Evolutionary conservation across 2,113 vertebrate genomes (phyloP).

Genomic region (Microcebus griseorufus): DNA sequence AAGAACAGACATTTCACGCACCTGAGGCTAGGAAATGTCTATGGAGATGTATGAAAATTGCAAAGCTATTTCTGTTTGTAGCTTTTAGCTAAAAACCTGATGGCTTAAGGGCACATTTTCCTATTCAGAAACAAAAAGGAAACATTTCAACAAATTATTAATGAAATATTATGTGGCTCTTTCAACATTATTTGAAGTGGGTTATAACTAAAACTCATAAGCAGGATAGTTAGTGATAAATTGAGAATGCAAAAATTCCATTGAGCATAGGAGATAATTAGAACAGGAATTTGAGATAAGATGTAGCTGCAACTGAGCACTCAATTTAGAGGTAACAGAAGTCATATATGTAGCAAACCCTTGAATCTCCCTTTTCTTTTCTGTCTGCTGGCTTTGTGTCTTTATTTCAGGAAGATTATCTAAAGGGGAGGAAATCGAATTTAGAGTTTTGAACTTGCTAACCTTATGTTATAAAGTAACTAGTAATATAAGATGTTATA

Average conservation of each 20-base stretch:
- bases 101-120: not conserved
- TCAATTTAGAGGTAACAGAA: not conserved
- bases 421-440: too few species aligned
- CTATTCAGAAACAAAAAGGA: not conserved
- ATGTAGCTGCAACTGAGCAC: not conserved
- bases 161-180: not conserved
- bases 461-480: not conserved
- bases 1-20: not conserved
- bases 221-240: not conserved
- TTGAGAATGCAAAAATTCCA: not conserved
- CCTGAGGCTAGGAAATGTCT: not conserved
- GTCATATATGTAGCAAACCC: not conserved
- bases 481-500: not conserved
- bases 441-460: not conserved
- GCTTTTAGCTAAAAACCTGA: not conserved
- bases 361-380: not conserved
- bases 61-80: not conserved
- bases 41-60: constrained; percentile 4
- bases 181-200: not conserved
- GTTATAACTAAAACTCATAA: not conserved
- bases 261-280: not conserved
- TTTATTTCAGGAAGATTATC: not conserved
- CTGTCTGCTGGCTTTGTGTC: not conserved
- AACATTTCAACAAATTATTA: not conserved
- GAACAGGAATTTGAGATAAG: not conserved